Percentiles rank a stretch among this genome's conserved stretches.
These are phyloP conservation scores for Remorina albescens DNA, from an alignment of 2,797 vertebrate species.

Conservation along the genomic window DNA sequence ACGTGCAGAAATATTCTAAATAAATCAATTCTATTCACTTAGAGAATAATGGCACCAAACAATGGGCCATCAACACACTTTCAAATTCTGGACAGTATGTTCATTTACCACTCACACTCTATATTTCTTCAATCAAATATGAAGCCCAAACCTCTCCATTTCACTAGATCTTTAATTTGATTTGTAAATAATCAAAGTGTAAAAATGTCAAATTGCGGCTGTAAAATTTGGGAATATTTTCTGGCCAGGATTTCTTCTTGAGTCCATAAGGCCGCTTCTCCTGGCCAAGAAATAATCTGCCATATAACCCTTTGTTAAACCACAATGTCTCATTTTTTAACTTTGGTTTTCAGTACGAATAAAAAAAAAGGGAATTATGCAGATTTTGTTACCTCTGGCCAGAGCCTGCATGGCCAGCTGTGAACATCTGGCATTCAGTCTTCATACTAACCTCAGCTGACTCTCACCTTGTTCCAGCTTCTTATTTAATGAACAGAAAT, in stretches of 20 bases:
- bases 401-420: neutral
- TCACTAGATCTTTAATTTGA: neutral
- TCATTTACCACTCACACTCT: neutral
- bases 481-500: neutral
- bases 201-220: neutral
- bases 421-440: neutral
- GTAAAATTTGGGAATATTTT: neutral
- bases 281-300: neutral
- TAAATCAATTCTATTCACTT: conserved; percentile 7
- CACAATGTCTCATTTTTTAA: neutral
- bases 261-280: neutral
- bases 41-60: neutral
- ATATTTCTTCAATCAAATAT: neutral
- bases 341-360: neutral
- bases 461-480: neutral
- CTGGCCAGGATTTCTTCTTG: neutral
- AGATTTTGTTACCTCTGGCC: conserved; percentile 1
- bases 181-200: neutral
- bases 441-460: neutral
- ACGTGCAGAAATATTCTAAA: conserved; percentile 50
- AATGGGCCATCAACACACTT: neutral
- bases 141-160: neutral
- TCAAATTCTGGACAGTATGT: neutral
- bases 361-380: neutral
- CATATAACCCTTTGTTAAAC: neutral